Percentiles rank a stretch among this genome's conserved stretches.
These are phyloP conservation scores for Lycocerus yunnanus DNA, from an alignment of 2,888 invertebrate genomes.

Conservation along the genomic window DNA sequence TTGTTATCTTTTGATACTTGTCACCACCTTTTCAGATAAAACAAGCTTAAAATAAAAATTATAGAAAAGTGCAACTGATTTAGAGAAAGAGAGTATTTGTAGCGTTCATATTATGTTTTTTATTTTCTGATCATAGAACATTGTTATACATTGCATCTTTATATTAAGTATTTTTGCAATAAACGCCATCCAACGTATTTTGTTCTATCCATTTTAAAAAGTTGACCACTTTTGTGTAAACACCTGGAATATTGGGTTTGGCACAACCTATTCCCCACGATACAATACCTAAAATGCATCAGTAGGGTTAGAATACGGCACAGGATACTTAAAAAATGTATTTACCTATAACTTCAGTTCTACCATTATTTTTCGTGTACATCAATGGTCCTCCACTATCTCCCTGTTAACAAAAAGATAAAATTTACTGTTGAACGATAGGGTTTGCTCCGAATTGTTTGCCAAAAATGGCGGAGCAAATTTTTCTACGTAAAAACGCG, in stretches of 20 bases:
- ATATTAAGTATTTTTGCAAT: slow-evolving; percentile 43
- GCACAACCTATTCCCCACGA: slow-evolving; percentile 70
- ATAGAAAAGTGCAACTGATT: too few relatives aligned
- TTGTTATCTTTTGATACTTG: too few relatives aligned
- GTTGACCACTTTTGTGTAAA: slow-evolving; percentile 61
- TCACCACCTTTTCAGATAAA: too few relatives aligned
- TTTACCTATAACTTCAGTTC: slow-evolving; percentile 59
- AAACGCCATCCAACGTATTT: slow-evolving; percentile 51
- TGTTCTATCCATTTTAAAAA: slow-evolving; percentile 59
- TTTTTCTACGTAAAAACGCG: too few relatives aligned
- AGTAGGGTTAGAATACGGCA: background rate
- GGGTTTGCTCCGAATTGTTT: too few relatives aligned
- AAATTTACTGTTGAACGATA: too few relatives aligned
- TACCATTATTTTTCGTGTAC: slow-evolving; percentile 58
- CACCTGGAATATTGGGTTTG: slow-evolving; percentile 58
- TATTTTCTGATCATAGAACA: too few relatives aligned
- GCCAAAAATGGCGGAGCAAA: too few relatives aligned
- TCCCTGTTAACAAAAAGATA: slow-evolving; percentile 58
- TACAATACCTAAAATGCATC: slow-evolving; percentile 59
- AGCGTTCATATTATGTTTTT: background rate
- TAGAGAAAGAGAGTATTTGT: too few relatives aligned
- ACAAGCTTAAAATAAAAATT: too few relatives aligned
- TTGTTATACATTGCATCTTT: too few relatives aligned
- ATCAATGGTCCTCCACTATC: slow-evolving; percentile 70
- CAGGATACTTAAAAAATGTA: slow-evolving; percentile 49